Percentiles rank a stretch among this genome's conserved stretches.
These are phyloP conservation scores for Eudyptes chrysolophus DNA, from an alignment of 2,113 vertebrate species.

Conservation along the genomic window DNA sequence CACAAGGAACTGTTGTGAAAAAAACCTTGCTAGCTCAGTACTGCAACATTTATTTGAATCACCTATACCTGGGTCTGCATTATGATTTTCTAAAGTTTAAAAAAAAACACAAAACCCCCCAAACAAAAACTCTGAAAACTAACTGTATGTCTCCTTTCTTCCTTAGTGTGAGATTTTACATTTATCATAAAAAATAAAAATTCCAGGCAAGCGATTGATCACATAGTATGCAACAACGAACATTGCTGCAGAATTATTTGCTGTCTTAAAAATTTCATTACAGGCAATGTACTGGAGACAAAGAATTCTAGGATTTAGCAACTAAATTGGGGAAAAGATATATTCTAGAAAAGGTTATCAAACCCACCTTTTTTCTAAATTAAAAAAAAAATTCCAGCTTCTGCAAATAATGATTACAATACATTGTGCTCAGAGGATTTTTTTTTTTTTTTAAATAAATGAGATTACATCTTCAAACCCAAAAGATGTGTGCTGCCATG, in stretches of 20 bases:
- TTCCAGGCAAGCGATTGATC: not conserved
- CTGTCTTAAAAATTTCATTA: slow-evolving; percentile 18
- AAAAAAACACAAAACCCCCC: too few species aligned
- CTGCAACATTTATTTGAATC: not conserved
- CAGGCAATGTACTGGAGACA: not conserved
- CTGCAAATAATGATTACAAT: slow-evolving; percentile 15
- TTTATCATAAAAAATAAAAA: not conserved
- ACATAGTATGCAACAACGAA: not conserved
- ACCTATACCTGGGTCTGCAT: not conserved
- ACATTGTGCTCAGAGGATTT: not conserved
- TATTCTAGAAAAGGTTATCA: slow-evolving; percentile 15
- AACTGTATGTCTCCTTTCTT: not conserved
- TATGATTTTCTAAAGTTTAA: not conserved
- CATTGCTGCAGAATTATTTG: not conserved
- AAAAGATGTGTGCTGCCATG: not conserved
- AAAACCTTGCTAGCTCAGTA: not conserved
- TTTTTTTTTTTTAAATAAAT: not conserved
- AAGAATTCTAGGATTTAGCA: slow-evolving; percentile 27
- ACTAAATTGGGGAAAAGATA: slow-evolving; percentile 6
- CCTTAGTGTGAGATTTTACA: not conserved
- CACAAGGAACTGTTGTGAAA: not conserved
- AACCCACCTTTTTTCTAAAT: not conserved
- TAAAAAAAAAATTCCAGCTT: not conserved
- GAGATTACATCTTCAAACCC: not conserved
- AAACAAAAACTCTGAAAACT: not conserved